phyloP scores from a whole-genome alignment of 2,888 invertebrate genomes.

The Lepidonotus clava region DNA sequence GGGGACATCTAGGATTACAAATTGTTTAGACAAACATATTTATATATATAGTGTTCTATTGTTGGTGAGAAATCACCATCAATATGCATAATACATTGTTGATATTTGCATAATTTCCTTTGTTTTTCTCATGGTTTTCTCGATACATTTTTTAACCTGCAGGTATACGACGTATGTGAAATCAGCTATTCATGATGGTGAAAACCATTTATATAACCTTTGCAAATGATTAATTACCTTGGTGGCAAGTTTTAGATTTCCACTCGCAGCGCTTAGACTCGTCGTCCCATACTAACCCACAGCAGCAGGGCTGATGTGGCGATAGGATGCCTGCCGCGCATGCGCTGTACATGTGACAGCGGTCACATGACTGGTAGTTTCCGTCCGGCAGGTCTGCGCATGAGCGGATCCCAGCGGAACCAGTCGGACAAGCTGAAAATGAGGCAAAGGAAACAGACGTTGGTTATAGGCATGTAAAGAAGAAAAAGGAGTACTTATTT shows the following conservation, averaged over 20 bases:
- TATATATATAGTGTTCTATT: too few species aligned
- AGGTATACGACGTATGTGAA: too few species aligned
- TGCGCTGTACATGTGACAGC: conserved; percentile 35
- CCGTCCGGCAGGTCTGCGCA: conserved; percentile 23
- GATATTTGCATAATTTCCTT: neutral
- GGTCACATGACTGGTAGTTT: conserved; percentile 47
- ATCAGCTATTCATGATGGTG: too few species aligned
- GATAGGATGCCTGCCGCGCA: conserved; percentile 7
- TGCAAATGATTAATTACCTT: conserved; percentile 3
- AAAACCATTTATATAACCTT: too few species aligned
- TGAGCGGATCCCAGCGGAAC: conserved; percentile 10
- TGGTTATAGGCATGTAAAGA: too few species aligned
- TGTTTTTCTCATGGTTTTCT: too few species aligned
- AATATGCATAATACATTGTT: too few species aligned
- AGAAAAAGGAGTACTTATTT: too few species aligned
- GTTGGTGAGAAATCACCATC: too few species aligned
- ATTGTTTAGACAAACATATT: too few species aligned
- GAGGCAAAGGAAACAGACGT: neutral
- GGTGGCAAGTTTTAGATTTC: neutral
- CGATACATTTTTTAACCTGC: too few species aligned
- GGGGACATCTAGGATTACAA: too few species aligned
- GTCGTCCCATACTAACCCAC: conserved; percentile 27
- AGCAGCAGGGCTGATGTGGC: neutral
- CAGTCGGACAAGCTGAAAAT: conserved; percentile 27
- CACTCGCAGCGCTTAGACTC: conserved; percentile 24